Evolutionary conservation across 2,888 invertebrate genomes (phyloP), one percentile per base, ranked within the genome.

Genomic region (Stenodema calcarata): DNA sequence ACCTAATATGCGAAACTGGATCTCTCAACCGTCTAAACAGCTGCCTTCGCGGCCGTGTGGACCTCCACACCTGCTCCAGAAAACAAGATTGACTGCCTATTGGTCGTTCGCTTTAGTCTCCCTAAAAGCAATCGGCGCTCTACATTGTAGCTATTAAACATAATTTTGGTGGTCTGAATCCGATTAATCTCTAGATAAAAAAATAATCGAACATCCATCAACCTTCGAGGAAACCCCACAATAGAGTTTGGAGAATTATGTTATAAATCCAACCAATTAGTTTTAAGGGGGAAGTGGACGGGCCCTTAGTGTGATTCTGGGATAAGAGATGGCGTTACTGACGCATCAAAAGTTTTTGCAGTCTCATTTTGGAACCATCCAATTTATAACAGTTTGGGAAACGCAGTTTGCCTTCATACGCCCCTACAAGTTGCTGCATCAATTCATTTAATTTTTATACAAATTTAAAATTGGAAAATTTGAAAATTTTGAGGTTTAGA

Each of bases 1-100:
- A 41, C 73, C 73, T 9, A 73, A 73, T 35, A n/a, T 35, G 73
- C 73, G 73, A 73, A 73, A 73, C 35, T 73, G 73, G 73, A 73
- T 70, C 70, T 35, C 73, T 9, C 16, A 73, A n/a, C 27, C 27
- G 27, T 3, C 35, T 35, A 73, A 35, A 35, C 35, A 73, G 35
- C 73, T 35, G 73, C 73, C 35, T 30, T 9, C 35, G 18, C 23
- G 18, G 11, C 7, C 54, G 16, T 9, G 54, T n/a, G 54, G 62
- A 47, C 47, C 16, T 16, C 47, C 62, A 62, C 62, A 62, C 62
- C 62, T 62, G 62, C 62, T 23, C 23, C 12, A 23, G 23, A 62
- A 62, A 62, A 62, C 62, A 62, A 62, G 62, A 62, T 62, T 62
- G 62, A 62, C 62, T 62, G 62, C 62, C 27, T 62, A 62, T 62